These are phyloP conservation scores for Sus cebifrons DNA, from an alignment of 2,797 vertebrate genomes.

Conservation along the genomic window DNA sequence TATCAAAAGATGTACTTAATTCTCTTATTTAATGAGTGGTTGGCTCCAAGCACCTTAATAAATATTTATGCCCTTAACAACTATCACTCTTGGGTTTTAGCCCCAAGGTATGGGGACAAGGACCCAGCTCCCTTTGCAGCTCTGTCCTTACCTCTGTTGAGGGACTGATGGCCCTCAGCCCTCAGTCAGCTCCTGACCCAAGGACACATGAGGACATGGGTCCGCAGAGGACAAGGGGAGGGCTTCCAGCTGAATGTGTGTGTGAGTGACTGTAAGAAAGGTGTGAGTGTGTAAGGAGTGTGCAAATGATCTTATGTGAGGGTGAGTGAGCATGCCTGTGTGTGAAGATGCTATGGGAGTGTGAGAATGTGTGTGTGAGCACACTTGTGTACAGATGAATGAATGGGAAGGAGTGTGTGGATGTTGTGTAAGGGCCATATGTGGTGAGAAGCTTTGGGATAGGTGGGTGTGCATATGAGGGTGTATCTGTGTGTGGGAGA, in stretches of 20 bases:
- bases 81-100: too few relatives aligned
- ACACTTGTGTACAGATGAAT: background rate
- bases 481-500: background rate
- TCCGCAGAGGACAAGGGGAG: background rate
- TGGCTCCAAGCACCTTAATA: background rate
- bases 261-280: background rate
- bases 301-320: background rate
- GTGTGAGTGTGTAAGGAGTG: background rate
- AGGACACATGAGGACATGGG: too few relatives aligned
- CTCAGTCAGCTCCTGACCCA: background rate
- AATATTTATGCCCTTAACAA: background rate
- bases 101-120: background rate
- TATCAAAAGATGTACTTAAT: background rate
- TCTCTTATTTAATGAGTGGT: background rate
- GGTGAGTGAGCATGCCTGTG: background rate
- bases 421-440: background rate
- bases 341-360: background rate
- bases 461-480: background rate
- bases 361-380: background rate
- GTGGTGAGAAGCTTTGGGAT: background rate
- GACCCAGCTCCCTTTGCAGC: background rate
- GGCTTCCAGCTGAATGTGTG: background rate
- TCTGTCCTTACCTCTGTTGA: background rate
- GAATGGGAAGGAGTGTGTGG: background rate
- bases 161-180: background rate